phyloP scores from a whole-genome alignment of 2,113 vertebrate species.

The Brachirus orientalis region DNA sequence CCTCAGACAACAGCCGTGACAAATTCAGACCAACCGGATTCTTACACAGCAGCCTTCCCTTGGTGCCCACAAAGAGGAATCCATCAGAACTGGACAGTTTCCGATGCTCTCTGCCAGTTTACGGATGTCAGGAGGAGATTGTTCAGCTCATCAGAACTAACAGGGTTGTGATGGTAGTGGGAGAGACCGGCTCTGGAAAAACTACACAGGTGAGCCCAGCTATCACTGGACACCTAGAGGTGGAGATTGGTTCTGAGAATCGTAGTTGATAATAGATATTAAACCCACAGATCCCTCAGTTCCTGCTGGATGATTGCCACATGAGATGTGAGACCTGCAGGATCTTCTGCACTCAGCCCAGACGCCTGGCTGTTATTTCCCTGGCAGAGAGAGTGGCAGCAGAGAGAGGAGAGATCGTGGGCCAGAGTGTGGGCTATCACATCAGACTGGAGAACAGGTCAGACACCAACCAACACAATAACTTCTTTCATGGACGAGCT shows the following conservation, averaged over 20 bases:
- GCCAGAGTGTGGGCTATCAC: conserved; percentile 94
- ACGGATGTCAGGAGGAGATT: conserved; percentile 89
- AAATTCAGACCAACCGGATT: conserved; percentile 85
- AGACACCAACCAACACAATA: not conserved
- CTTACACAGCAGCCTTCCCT: conserved; percentile 88
- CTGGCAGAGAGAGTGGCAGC: conserved; percentile 95
- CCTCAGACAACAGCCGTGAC: conserved; percentile 78
- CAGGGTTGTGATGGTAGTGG: conserved; percentile 90
- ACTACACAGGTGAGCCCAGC: conserved; percentile 90
- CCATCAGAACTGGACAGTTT: conserved; percentile 90
- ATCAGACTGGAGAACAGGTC: conserved; percentile 96
- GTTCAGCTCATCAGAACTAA: conserved; percentile 88
- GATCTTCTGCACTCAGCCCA: conserved; percentile 96
- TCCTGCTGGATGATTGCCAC: conserved; percentile 91
- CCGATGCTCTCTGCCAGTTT: conserved; percentile 87
- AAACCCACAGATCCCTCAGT: conserved; percentile 91
- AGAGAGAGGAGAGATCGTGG: conserved; percentile 91
- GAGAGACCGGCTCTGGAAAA: conserved; percentile 97
- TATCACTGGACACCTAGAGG: not conserved
- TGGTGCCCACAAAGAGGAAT: conserved; percentile 87
- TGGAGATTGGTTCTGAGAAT: not conserved
- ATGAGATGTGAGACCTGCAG: conserved; percentile 86
- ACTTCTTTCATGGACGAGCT: not conserved
- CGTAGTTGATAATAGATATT: not conserved
- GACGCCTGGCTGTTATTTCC: conserved; percentile 90